Conservation (phyloP, 2,888 invertebrate genomes). For the Lasioglossum lativentre region DNA sequence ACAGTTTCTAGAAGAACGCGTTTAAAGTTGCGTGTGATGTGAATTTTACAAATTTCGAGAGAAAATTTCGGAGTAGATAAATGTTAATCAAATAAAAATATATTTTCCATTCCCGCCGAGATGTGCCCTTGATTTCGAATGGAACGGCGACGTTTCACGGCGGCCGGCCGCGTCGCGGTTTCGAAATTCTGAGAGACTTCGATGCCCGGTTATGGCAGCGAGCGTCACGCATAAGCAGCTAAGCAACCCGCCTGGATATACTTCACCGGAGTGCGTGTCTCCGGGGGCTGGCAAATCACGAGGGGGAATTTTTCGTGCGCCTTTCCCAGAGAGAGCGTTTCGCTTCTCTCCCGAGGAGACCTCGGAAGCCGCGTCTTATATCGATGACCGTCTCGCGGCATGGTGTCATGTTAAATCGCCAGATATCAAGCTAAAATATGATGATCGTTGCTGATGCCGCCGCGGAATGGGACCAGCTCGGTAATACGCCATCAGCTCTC, state of each 20-base stretch:
- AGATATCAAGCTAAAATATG: constrained; percentile 83
- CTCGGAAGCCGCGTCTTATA: constrained; percentile 69
- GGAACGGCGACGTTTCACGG: too few species aligned
- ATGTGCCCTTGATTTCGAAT: too few species aligned
- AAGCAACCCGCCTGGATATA: not conserved
- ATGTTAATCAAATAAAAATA: too few species aligned
- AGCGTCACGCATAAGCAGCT: not conserved
- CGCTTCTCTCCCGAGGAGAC: constrained; percentile 9
- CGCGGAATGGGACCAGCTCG: constrained; percentile 78
- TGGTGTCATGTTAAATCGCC: constrained; percentile 78
- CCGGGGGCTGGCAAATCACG: not conserved
- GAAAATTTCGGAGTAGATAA: too few species aligned
- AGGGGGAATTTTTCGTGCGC: not conserved
- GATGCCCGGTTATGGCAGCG: not conserved
- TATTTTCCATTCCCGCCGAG: too few species aligned
- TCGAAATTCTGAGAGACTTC: not conserved
- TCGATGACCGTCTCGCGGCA: constrained; percentile 77
- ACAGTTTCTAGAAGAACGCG: too few species aligned
- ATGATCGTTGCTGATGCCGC: constrained; percentile 79
- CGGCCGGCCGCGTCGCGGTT: not conserved
- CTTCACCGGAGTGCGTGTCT: not conserved
- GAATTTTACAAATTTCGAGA: too few species aligned
- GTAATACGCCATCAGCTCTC: constrained; percentile 75
- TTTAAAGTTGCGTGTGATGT: too few species aligned
- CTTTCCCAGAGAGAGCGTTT: constrained; percentile 8